These are phyloP conservation scores for Aphodius sticticus DNA, from an alignment of 2,888 invertebrate species.

Conservation along the genomic window DNA sequence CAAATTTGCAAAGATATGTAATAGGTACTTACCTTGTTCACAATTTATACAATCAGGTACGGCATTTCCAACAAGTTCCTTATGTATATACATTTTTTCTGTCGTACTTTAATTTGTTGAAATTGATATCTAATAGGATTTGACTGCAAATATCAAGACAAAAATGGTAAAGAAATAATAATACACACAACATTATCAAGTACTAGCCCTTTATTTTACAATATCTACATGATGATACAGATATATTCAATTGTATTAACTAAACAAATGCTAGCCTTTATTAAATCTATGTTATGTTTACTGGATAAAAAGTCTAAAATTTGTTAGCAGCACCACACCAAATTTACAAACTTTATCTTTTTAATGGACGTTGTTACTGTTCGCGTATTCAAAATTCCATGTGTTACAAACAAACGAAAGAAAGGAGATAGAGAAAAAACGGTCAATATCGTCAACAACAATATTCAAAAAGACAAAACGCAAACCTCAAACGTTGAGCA, in stretches of 20 bases:
- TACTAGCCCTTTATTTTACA: conserved; percentile 46
- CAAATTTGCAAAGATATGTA: too few species aligned
- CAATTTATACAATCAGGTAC: too few species aligned
- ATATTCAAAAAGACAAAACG: neutral
- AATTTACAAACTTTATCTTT: conserved; percentile 39
- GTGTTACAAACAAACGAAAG: neutral
- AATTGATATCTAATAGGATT: too few species aligned
- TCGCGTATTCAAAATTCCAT: neutral
- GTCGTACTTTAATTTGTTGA: too few species aligned
- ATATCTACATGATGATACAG: conserved; percentile 59
- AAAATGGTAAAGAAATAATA: too few species aligned
- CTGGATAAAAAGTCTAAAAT: conserved; percentile 47
- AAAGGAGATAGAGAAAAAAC: conserved; percentile 1
- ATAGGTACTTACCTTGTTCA: too few species aligned
- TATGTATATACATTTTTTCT: too few species aligned
- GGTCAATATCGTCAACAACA: neutral
- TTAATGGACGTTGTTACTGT: conserved; percentile 32
- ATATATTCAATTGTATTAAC: conserved; percentile 50
- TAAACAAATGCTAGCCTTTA: conserved; percentile 51
- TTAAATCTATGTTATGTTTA: conserved; percentile 39
- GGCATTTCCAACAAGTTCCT: too few species aligned
- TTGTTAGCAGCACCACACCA: conserved; percentile 58
- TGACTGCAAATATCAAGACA: too few species aligned
- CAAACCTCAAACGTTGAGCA: conserved; percentile 41
- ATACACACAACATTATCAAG: conserved; percentile 25